phyloP scores from a whole-genome alignment of 2,888 invertebrate genomes.

The Parochlus steinenii region DNA sequence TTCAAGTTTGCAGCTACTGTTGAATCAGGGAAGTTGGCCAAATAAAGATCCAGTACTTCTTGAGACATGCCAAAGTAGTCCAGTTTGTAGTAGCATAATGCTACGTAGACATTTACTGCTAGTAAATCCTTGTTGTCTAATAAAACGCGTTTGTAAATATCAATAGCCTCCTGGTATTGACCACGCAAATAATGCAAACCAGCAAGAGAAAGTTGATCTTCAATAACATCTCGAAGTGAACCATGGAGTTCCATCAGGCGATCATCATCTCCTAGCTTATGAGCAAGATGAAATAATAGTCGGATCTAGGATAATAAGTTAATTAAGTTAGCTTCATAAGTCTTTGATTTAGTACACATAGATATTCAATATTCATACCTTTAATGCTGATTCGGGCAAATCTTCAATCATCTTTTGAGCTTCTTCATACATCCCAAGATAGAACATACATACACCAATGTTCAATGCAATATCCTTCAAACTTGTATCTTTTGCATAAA shows the following conservation, averaged over 20 bases:
- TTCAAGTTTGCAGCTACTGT: constrained; percentile 91
- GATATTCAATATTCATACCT: constrained; percentile 25
- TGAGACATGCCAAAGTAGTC: constrained; percentile 98
- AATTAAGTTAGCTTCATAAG: neutral
- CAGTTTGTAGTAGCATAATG: constrained; percentile 93
- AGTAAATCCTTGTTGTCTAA: constrained; percentile 85
- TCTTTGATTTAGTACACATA: neutral
- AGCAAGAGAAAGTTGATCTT: constrained; percentile 90
- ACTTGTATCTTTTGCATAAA: constrained; percentile 35
- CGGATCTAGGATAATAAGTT: constrained; percentile 43
- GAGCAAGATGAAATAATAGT: constrained; percentile 79
- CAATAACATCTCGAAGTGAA: constrained; percentile 68
- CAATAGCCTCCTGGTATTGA: constrained; percentile 97
- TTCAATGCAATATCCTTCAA: constrained; percentile 53
- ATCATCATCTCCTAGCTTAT: constrained; percentile 81
- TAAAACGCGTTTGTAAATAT: constrained; percentile 88
- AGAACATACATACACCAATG: constrained; percentile 89
- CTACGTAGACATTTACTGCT: constrained; percentile 93
- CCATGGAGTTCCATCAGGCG: constrained; percentile 70
- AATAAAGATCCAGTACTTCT: constrained; percentile 86
- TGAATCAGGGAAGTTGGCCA: constrained; percentile 82
- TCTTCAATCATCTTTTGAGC: constrained; percentile 46
- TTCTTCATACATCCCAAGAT: constrained; percentile 53
- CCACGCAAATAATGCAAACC: constrained; percentile 90
- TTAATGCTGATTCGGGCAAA: constrained; percentile 46